Evolutionary conservation across 1,140 invertebrate species (phyloP).

Genomic region (Drosophila saltans): DNA sequence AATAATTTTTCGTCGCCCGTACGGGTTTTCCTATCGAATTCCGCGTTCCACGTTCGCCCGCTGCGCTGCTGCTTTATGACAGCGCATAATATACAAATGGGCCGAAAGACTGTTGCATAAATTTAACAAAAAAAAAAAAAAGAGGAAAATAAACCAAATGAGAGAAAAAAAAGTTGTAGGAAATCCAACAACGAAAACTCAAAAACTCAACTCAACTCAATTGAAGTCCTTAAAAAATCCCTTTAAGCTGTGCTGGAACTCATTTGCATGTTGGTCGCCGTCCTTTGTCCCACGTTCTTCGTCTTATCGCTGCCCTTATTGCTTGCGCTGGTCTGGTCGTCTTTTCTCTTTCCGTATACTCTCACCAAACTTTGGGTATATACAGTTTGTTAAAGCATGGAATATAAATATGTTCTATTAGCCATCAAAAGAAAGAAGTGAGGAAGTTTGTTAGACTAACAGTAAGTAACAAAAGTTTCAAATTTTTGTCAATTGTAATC

Average conservation of each 20-base stretch:
- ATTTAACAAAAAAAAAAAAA: conserved; percentile 57
- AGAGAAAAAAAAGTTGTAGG: not conserved
- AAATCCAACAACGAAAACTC: conserved; percentile 5
- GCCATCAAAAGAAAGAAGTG: too few relatives aligned
- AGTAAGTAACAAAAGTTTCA: too few relatives aligned
- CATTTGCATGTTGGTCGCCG: conserved; percentile 66
- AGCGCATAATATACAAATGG: conserved; percentile 81
- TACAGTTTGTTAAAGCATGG: not conserved
- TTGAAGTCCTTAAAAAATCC: conserved; percentile 48
- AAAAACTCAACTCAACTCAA: conserved; percentile 8
- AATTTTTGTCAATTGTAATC: too few relatives aligned
- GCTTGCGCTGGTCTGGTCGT: conserved; percentile 52
- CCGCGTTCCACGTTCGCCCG: conserved; percentile 19
- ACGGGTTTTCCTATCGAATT: conserved; percentile 26
- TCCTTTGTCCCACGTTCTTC: conserved; percentile 51
- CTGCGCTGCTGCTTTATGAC: conserved; percentile 74
- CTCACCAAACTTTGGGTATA: not conserved
- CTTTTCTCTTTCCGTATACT: conserved; percentile 29
- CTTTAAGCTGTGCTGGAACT: conserved; percentile 57
- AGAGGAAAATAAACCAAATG: not conserved
- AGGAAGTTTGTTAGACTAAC: too few relatives aligned
- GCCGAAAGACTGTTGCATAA: conserved; percentile 80
- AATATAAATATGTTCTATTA: too few relatives aligned
- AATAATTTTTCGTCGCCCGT: conserved; percentile 52
- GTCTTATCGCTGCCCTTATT: conserved; percentile 68